A percentile compares a stretch with the other conserved stretches of the same genome.
phyloP scores from a whole-genome alignment of 53 echinoderm and acorn worm genomes.

The Mesocentrotus franciscanus region DNA sequence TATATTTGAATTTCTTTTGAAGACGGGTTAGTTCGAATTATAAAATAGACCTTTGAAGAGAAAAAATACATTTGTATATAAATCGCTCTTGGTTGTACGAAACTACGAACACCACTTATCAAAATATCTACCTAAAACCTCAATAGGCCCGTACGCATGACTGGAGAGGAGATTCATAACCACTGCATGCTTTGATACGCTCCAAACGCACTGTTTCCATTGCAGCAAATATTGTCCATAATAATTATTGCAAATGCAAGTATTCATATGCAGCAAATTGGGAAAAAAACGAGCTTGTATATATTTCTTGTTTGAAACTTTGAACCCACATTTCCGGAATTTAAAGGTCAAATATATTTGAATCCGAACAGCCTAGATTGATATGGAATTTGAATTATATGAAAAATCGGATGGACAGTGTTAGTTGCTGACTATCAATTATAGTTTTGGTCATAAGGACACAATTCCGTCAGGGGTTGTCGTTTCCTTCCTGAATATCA shows the following conservation, averaged over 20 bases:
- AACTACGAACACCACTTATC: no score
- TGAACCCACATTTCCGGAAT: background rate
- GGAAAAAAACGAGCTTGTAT: background rate
- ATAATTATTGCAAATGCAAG: background rate
- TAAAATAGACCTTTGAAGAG: no score
- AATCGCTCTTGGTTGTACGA: no score
- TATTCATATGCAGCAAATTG: background rate
- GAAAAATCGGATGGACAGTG: no score
- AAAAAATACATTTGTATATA: no score
- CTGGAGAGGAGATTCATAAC: background rate
- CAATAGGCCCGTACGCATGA: background rate
- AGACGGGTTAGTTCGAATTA: no score
- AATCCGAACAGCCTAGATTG: background rate
- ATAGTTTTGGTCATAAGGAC: no score
- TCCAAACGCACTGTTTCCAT: background rate
- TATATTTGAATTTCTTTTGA: no score
- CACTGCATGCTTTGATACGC: background rate
- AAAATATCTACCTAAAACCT: no score
- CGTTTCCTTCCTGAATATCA: background rate
- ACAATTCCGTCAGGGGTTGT: background rate
- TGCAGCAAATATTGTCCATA: background rate
- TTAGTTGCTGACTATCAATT: no score
- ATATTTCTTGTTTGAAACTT: background rate
- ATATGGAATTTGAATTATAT: background rate
- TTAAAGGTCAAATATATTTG: background rate